These are phyloP conservation scores for Xestia rhomboidea DNA, from an alignment of 2,888 invertebrate species.

Conservation along the genomic window DNA sequence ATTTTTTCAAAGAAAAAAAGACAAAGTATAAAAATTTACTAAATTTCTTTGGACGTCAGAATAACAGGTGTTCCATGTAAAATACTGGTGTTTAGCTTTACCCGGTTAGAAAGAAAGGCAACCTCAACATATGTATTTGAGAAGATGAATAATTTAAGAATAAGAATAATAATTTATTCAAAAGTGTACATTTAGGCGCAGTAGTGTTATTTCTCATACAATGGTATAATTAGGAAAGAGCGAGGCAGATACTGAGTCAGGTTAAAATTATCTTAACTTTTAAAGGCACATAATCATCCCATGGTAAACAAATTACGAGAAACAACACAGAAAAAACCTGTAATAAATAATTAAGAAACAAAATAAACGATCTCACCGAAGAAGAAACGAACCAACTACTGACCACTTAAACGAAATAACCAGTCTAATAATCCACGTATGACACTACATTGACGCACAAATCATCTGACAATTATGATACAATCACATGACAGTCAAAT, in stretches of 20 bases:
- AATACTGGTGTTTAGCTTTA: background rate
- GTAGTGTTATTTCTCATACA: too few relatives aligned
- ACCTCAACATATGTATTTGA: background rate
- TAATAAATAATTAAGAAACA: too few relatives aligned
- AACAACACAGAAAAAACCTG: background rate
- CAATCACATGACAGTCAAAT: slow-evolving; percentile 32
- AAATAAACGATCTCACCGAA: background rate
- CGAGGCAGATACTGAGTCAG: background rate
- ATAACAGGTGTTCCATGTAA: background rate
- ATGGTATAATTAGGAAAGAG: background rate
- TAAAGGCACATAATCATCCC: background rate
- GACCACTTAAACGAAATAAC: background rate
- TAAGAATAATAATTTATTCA: too few relatives aligned
- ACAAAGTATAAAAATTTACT: too few relatives aligned
- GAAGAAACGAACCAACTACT: background rate
- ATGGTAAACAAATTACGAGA: background rate
- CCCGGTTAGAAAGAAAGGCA: background rate
- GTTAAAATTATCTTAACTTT: background rate
- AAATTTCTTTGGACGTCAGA: too few relatives aligned
- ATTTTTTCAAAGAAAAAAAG: background rate
- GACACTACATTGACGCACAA: background rate
- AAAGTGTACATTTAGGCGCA: too few relatives aligned
- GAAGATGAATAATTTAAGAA: too few relatives aligned
- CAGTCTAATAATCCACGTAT: background rate
- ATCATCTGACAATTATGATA: slow-evolving; percentile 20